Base-by-base conservation (phyloP, 2,113 vertebrate genomes). In the Mormoops blainvillei region DNA sequence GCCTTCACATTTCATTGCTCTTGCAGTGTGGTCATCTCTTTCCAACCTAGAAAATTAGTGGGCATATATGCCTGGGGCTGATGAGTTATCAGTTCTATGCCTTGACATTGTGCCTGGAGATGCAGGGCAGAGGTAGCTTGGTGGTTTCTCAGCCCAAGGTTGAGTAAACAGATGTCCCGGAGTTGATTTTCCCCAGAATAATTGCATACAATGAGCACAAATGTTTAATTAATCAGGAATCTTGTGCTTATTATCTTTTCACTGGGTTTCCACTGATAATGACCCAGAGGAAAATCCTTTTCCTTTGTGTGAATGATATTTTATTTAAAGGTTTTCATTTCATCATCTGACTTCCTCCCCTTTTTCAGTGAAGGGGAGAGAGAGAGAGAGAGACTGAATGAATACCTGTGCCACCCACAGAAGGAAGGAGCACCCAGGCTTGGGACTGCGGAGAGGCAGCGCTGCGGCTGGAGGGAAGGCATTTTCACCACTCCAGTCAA, bases 191-290 rank as follows among this genome's bases (percentile, higher is more conserved):
- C 84, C 93, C 96, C 97, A 97, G 93, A 94, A 85, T 98, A 98
- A 98, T 98, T 98, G 97, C 63, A 92, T 97, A 97, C 97, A 98
- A 97, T 97, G 98, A 97, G 97, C 96, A 96, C 97, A 98, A 98
- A 98, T 98, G 97, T 98, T 98, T 98, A 98, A 98, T 98, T 98
- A 98, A 98, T 98, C 97, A 98, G 97, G 98, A 97, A 98, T 98
- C 85, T 31, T 98, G 98, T 98, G 97, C 98, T 98, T 98, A 98
- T 98, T 98, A 98, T 98, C 94, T 98, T 97, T 98, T 98, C 97
- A 94, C 97, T 98, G 97, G 91, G 82, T 97, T 98, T 98, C 94
- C 97, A 97, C 98, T 98, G 98, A 98, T 98, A 98, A 98, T 98
- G 98, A 98, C 98, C 98, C 98, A 98, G 96, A 98, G 98, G 98